phyloP scores from a whole-genome alignment of 2,888 invertebrate genomes.

The Troglohyphantes excavatus region DNA sequence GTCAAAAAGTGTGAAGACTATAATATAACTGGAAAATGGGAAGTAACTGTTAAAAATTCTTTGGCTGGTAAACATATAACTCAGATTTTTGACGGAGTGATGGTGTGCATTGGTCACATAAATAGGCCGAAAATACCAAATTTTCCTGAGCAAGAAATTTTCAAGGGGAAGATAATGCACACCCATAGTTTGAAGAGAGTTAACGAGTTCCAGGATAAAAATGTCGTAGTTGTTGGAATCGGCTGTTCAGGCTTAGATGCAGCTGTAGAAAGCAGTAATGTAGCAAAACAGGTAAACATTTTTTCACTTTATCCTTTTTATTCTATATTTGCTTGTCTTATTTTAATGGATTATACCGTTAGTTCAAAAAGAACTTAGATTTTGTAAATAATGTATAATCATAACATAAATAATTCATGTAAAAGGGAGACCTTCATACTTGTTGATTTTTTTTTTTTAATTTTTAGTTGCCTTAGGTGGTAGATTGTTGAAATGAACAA shows the following conservation, averaged over 20 bases:
- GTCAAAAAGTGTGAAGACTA: constrained; percentile 57
- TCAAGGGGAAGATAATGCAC: constrained; percentile 80
- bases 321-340: too few species aligned
- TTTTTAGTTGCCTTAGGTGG: too few species aligned
- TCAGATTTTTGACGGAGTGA: constrained; percentile 82
- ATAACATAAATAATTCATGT: too few species aligned
- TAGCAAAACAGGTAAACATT: constrained; percentile 81
- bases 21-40: constrained; percentile 78
- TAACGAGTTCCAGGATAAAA: constrained; percentile 80
- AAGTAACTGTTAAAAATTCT: constrained; percentile 33
- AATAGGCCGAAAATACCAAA: constrained; percentile 82
- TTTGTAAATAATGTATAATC: too few species aligned
- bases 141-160: constrained; percentile 82
- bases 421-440: too few species aligned
- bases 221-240: constrained; percentile 84
- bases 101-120: constrained; percentile 84
- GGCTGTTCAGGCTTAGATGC: constrained; percentile 84
- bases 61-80: background rate
- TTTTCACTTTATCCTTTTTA: too few species aligned
- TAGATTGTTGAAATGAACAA: too few species aligned
- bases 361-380: too few species aligned
- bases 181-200: constrained; percentile 80
- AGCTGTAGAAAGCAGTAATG: constrained; percentile 82
- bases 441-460: too few species aligned
- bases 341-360: too few species aligned